A percentile compares a stretch with the other conserved stretches of the same genome.
Evolutionary conservation across 2,888 invertebrate genomes (phyloP).

Genomic region (Machimus atricapillus): DNA sequence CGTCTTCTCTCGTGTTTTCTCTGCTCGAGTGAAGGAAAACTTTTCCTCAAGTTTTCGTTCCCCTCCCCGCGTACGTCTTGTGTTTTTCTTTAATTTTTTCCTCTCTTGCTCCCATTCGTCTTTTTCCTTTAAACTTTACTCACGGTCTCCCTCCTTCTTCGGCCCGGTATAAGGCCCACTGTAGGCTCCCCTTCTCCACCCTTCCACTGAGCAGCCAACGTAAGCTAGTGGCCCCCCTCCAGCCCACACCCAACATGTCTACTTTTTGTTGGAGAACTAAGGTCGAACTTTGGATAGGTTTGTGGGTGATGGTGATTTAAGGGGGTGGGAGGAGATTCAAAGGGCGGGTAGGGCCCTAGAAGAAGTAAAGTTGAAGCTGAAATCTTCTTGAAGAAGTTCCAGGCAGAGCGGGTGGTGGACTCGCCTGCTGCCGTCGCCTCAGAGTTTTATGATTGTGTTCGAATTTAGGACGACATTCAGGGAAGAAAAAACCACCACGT

Average conservation of each 20-base stretch:
- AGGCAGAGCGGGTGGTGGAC: not conserved
- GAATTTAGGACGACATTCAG: not conserved
- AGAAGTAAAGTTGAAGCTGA: not conserved
- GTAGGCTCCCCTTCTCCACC: not conserved
- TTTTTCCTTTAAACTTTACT: slow-evolving; percentile 26
- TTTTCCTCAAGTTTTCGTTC: slow-evolving; percentile 34
- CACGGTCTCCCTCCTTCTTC: not conserved
- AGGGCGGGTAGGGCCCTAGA: not conserved
- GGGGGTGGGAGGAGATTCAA: not conserved
- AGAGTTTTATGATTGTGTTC: slow-evolving; percentile 15
- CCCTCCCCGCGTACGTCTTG: not conserved
- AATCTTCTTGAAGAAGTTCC: not conserved
- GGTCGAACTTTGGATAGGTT: slow-evolving; percentile 27
- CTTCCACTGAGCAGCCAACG: not conserved
- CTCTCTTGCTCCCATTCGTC: not conserved
- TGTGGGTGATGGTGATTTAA: not conserved
- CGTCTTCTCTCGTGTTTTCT: not conserved
- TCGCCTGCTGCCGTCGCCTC: not conserved
- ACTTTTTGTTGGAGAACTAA: slow-evolving; percentile 23
- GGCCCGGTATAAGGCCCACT: not conserved
- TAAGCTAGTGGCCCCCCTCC: not conserved
- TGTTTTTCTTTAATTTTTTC: slow-evolving; percentile 26
- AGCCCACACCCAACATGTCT: not conserved
- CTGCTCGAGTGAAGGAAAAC: slow-evolving; percentile 20
- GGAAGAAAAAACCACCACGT: not conserved